A percentile compares a stretch with the other conserved stretches of the same genome.
Evolutionary conservation across 2,113 vertebrate genomes (phyloP).

Genomic region (Trochalopteron elliotii): DNA sequence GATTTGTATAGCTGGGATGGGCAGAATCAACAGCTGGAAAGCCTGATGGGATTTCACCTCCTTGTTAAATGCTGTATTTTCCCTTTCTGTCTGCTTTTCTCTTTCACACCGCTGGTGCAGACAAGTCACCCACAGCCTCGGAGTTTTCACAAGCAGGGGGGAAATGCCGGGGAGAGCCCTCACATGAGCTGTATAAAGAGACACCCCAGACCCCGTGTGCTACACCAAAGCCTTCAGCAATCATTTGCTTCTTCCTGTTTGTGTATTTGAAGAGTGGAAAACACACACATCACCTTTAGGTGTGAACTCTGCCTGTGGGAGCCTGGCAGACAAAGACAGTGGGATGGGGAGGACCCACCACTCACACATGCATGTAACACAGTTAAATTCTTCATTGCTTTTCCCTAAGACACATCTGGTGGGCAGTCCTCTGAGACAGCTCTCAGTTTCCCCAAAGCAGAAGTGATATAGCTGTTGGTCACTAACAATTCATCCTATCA

Average conservation of each 20-base stretch:
- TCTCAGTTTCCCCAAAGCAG: neutral
- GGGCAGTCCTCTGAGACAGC: neutral
- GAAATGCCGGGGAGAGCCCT: neutral
- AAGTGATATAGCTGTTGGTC: neutral
- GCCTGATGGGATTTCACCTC: neutral
- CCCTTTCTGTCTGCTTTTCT: neutral
- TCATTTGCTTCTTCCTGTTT: neutral
- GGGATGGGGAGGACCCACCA: neutral
- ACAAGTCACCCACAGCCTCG: accelerated
- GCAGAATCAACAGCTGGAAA: neutral
- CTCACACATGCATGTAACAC: neutral
- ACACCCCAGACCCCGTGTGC: neutral
- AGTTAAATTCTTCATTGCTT: neutral
- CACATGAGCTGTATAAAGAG: neutral
- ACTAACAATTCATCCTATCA: neutral
- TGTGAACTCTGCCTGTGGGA: neutral
- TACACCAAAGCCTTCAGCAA: neutral
- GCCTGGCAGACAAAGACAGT: neutral
- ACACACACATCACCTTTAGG: neutral
- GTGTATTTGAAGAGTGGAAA: neutral
- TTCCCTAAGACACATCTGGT: neutral
- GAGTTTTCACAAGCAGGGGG: neutral
- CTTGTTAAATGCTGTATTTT: neutral
- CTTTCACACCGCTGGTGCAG: neutral
- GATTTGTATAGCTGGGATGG: neutral